Conservation (phyloP, 2,797 vertebrate species). For the Pangasius krempfi region DNA sequence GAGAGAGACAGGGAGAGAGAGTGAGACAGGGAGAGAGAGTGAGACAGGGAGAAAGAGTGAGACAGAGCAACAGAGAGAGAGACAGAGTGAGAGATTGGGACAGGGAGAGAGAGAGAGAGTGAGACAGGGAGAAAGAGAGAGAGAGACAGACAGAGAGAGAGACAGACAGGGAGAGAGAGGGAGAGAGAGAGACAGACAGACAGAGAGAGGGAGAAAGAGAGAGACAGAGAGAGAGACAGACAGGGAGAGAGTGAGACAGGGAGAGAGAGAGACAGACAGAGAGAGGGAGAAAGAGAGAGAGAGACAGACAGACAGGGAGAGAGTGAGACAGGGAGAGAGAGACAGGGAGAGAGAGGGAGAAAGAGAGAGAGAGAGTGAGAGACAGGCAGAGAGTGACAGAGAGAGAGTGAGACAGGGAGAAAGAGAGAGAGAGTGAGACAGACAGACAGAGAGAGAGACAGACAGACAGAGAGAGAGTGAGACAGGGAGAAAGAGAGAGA, state of each 20-base stretch:
- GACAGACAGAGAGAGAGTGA: not conserved
- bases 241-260: not conserved
- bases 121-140: not conserved
- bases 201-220: too few species aligned
- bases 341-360: too few species aligned
- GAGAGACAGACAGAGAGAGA: not conserved
- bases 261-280: not conserved
- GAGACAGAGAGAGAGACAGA: not conserved
- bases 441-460: not conserved
- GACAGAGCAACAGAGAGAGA: not conserved
- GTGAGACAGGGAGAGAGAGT: conserved; percentile 23
- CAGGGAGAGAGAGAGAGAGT: not conserved
- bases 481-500: not conserved
- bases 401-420: not conserved
- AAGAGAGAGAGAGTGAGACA: not conserved
- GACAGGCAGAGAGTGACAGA: too few species aligned
- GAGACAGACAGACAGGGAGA: too few species aligned
- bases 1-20: not conserved
- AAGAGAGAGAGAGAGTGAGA: too few species aligned
- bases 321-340: too few species aligned
- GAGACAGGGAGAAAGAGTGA: not conserved
- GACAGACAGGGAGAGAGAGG: too few species aligned
- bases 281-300: too few species aligned
- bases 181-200: not conserved
- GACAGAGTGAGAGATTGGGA: not conserved